A percentile compares a stretch with the other conserved stretches of the same genome.
phyloP scores from a whole-genome alignment of 2,888 invertebrate genomes.

The Apamea monoglypha region DNA sequence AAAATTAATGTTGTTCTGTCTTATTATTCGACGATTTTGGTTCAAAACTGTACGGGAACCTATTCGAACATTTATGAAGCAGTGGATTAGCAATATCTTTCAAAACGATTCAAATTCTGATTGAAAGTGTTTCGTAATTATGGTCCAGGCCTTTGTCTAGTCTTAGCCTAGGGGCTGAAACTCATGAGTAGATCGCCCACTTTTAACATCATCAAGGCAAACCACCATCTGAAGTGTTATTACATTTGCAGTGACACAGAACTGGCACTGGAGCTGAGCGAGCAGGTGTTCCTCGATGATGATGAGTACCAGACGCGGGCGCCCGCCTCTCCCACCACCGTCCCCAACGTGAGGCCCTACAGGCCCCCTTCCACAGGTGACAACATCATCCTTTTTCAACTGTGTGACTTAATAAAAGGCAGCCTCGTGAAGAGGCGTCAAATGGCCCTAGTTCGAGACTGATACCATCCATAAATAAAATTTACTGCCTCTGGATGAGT shows the following conservation, averaged over 20 bases:
- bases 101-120: background rate
- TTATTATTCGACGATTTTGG: background rate
- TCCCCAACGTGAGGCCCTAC: constrained; percentile 92
- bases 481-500: background rate
- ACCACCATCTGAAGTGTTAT: background rate
- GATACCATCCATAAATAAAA: background rate
- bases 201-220: background rate
- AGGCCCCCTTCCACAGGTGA: constrained; percentile 94
- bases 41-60: background rate
- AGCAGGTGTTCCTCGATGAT: constrained; percentile 92
- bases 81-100: background rate
- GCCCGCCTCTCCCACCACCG: constrained; percentile 94
- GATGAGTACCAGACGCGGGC: constrained; percentile 89
- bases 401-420: background rate
- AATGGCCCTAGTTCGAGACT: background rate
- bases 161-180: background rate
- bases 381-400: background rate
- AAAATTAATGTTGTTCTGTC: background rate
- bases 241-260: constrained; percentile 88
- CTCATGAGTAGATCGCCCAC: background rate
- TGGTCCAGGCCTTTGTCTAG: background rate
- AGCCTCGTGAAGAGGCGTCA: background rate
- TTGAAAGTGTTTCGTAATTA: background rate
- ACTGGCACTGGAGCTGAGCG: constrained; percentile 91
- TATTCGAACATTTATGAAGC: background rate